Evolutionary conservation across 2,888 invertebrate species (phyloP), one percentile per base, ranked within the genome.

Genomic region (Tanytarsus gracilentus): DNA sequence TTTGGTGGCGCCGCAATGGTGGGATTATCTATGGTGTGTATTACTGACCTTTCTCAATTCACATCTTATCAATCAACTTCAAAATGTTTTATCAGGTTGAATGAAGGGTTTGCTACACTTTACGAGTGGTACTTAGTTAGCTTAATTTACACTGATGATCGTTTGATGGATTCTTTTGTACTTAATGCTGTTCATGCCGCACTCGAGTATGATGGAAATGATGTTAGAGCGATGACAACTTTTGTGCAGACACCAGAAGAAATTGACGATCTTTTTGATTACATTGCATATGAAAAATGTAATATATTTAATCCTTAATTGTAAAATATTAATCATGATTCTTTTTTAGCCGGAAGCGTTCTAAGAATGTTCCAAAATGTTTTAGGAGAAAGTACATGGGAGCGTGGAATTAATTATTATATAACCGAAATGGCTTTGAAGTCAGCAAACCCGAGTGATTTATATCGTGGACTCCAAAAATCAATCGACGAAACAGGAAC

Each of bases 211-310:
- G 93, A 93, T 67, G 85, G 86, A 1, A 73, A 84, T 36, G 80
- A 82, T 0, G 86, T 88, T 0, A 88, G 91, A 68, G 87, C 88
- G 61, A 85, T 93, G 67, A 87, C 85, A 0, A 81, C 88, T 11
- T 82, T 85, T 67, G 91, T 94, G 2, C 82, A 84, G 26, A 84
- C 87, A 67, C 92, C 92, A 0, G 83, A 82, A 61, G 89, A 92
- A 71, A 90, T 93, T 55, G 81, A 81, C 52, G 83, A 85, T 64
- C 85, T 88, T 9, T 91, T 91, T 65, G 89, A 90, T 68, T 79
- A 83, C 51, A 91, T 95, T 65, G 89, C 92, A 0, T 95, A 95
- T 69, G 84, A 83, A 36, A 95, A 95, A 81, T 88, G 92, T 11
- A 88, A 91, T 30, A 11, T 8, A 4, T 6, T 9, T 2, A 55